Evolutionary conservation across 2,888 invertebrate species (phyloP), one percentile per base, ranked within the genome.

Genomic region (Drepanosiphum platanoidis): DNA sequence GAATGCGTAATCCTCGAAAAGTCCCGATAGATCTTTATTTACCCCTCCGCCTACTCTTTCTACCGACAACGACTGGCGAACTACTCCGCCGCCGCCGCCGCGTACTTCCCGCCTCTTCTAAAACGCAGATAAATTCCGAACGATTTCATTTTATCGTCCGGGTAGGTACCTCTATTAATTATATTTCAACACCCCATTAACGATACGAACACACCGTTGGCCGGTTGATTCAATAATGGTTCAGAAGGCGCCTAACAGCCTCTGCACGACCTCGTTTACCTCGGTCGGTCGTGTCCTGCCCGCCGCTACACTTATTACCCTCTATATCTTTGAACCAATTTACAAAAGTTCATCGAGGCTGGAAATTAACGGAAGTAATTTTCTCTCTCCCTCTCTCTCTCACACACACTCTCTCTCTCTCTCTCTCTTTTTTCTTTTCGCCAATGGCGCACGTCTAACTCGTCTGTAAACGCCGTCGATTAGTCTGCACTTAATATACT

Each of bases 141-240:
- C 36, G 77, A 77, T 77, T 77, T 61, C 36, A 61, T 61, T 77
- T 77, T 77, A 77, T 77, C 58, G 75, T 27, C 58, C 52, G 32
- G 32, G 11, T 46, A 46, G 46, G 46, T 58, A 75, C 75, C 58
- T 75, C 34, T 75, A 75, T 75, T 75, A 75, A 75, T 75, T 75
- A 75, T 75, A 77, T 39, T 77, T 77, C 77, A 36, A 77, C 61
- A 77, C 77, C 61, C 77, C 36, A 61, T 77, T 61, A 61, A 61
- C 77, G 61, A 61, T n/a, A n/a, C 77, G 61, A 61, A 77, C 61
- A 77, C 77, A 61, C 36, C 36, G 77, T 46, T 74, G 8, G 42
- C 36, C 27, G 11, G 77, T 77, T 77, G 58, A 77, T 77, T 77
- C 61, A 61, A 77, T 77, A 77, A 52, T 18, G 61, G 61, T 36